Percentiles rank a stretch among this genome's conserved stretches.
phyloP scores from a whole-genome alignment of 2,113 vertebrate genomes.

The Mobula hypostoma region DNA sequence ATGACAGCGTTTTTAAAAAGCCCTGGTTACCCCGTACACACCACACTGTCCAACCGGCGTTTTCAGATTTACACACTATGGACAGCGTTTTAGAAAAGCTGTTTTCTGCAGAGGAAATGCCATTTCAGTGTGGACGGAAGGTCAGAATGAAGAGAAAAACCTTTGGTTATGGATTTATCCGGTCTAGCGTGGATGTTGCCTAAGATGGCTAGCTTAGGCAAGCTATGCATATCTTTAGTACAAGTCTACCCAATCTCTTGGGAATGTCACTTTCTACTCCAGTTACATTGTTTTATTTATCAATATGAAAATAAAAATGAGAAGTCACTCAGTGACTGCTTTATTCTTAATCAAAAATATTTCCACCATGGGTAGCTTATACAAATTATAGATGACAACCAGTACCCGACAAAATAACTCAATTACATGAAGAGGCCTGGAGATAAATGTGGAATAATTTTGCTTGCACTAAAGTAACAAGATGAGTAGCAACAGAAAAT shows the following conservation, averaged over 20 bases:
- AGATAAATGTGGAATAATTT: background rate
- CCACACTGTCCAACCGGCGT: no score
- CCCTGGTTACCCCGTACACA: no score
- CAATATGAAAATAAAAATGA: background rate
- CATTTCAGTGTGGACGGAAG: no score
- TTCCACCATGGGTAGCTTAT: background rate
- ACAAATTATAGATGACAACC: background rate
- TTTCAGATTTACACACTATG: no score
- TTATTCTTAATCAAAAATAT: background rate
- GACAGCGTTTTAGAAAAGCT: no score
- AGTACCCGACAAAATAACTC: background rate
- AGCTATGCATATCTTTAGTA: no score
- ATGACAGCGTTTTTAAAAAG: no score
- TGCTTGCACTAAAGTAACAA: background rate
- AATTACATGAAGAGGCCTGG: background rate
- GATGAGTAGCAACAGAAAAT: background rate
- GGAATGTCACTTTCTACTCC: background rate
- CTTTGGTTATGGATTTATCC: no score
- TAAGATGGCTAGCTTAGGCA: no score
- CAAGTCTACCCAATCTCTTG: background rate
- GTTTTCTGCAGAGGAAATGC: no score
- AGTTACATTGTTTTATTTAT: background rate
- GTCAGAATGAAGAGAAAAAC: no score
- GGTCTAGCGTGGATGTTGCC: no score
- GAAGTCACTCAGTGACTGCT: background rate